Evolutionary conservation across 2,797 vertebrate genomes (phyloP).

Genomic region (Myotis findleyi): DNA sequence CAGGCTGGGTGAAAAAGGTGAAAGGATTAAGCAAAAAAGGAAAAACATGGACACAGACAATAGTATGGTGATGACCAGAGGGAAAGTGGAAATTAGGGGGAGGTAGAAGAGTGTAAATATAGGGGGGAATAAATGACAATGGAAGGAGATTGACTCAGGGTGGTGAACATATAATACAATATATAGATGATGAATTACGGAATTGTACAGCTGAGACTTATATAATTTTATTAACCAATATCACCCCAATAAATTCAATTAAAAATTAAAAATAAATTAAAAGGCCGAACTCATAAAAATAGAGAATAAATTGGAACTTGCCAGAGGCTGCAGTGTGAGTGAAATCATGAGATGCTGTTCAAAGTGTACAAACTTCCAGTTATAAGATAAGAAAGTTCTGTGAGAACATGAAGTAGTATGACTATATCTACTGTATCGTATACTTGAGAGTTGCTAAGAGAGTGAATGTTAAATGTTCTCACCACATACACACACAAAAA

Average conservation of each 20-base stretch:
- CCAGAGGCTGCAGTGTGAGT: not conserved
- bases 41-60: not conserved
- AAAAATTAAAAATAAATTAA: not conserved
- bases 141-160: not conserved
- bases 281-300: not conserved
- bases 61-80: not conserved
- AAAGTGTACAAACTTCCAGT: not conserved
- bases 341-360: not conserved
- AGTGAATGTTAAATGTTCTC: not conserved
- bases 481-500: not conserved
- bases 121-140: not conserved
- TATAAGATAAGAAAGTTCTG: not conserved
- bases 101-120: not conserved
- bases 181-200: not conserved
- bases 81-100: not conserved
- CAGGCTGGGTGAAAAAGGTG: not conserved
- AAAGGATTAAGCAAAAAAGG: not conserved
- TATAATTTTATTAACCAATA: not conserved
- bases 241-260: not conserved
- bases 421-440: not conserved
- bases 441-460: not conserved
- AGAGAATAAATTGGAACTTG: not conserved
- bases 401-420: not conserved
- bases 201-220: not conserved
- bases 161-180: not conserved